Percentiles rank a stretch among this genome's conserved stretches.
These are phyloP conservation scores for Desmodus rotundus DNA, from an alignment of 2,113 vertebrate species.

Conservation along the genomic window DNA sequence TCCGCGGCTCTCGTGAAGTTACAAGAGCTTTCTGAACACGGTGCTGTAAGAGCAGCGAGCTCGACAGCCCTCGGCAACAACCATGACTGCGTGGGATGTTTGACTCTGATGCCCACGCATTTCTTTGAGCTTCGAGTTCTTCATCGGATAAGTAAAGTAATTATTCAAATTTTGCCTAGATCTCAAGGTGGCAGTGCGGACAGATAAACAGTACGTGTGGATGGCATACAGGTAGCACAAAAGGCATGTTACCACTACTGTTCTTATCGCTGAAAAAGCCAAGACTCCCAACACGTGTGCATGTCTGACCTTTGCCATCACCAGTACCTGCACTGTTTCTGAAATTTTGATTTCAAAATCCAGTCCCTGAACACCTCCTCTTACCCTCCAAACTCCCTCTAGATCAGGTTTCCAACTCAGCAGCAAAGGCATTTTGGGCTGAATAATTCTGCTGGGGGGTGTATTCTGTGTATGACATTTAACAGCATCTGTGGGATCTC, in stretches of 20 bases:
- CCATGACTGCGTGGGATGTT: not conserved
- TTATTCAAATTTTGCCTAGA: not conserved
- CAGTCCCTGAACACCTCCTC: not conserved
- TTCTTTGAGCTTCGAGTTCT: not conserved
- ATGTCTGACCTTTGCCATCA: not conserved
- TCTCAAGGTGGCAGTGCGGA: not conserved
- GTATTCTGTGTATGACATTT: not conserved
- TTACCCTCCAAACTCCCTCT: not conserved
- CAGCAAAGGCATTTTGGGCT: not conserved
- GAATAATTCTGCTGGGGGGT: not conserved
- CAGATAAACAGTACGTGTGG: not conserved
- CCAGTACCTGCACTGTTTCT: not conserved
- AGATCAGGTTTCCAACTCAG: not conserved
- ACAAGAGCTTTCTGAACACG: not conserved
- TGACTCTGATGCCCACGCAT: not conserved
- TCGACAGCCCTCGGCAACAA: not conserved
- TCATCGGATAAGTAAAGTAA: not conserved
- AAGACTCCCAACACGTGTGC: not conserved
- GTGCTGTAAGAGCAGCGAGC: not conserved
- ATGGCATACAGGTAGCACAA: not conserved
- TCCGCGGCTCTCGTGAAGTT: not conserved
- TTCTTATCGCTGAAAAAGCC: not conserved
- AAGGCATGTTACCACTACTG: not conserved
- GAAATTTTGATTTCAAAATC: slow-evolving; percentile 12
- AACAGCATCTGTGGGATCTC: not conserved